phyloP scores from a whole-genome alignment of 1,140 invertebrate genomes.

The Anastrepha ludens region DNA sequence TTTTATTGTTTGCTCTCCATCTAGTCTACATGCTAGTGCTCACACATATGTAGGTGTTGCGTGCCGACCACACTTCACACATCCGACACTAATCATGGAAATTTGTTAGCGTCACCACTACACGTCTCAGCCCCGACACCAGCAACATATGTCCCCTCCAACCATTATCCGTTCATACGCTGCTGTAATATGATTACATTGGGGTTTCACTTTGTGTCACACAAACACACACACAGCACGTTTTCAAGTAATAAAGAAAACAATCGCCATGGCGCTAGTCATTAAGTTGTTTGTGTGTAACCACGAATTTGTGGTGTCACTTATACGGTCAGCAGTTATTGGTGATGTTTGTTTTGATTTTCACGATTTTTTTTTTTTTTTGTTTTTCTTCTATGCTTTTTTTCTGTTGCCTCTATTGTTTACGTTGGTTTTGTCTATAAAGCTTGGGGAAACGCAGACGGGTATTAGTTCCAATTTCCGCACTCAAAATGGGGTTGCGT shows the following conservation, averaged over 20 bases:
- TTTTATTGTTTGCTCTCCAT: neutral
- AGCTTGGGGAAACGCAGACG: neutral
- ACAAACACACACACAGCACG: neutral
- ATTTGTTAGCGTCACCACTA: neutral
- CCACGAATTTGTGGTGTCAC: slow-evolving; percentile 45
- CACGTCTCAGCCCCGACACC: neutral
- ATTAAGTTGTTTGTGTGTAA: neutral
- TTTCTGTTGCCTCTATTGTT: no score
- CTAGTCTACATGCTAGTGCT: neutral
- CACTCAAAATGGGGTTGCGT: neutral
- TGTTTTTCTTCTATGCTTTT: neutral
- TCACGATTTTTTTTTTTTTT: neutral
- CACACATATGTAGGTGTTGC: neutral
- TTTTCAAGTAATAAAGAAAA: neutral
- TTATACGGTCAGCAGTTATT: slow-evolving; percentile 42
- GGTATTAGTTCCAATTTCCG: neutral
- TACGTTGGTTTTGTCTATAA: no score
- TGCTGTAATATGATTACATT: slow-evolving; percentile 37
- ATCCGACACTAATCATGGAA: slow-evolving; percentile 45
- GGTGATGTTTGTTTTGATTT: slow-evolving; percentile 24
- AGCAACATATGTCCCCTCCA: neutral
- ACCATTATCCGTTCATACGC: neutral
- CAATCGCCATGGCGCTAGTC: neutral
- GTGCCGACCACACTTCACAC: slow-evolving; percentile 31
- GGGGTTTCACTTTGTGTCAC: slow-evolving; percentile 5